Base-by-base conservation (phyloP, 2,797 vertebrate species). In the Sebastes taczanowskii region DNA sequence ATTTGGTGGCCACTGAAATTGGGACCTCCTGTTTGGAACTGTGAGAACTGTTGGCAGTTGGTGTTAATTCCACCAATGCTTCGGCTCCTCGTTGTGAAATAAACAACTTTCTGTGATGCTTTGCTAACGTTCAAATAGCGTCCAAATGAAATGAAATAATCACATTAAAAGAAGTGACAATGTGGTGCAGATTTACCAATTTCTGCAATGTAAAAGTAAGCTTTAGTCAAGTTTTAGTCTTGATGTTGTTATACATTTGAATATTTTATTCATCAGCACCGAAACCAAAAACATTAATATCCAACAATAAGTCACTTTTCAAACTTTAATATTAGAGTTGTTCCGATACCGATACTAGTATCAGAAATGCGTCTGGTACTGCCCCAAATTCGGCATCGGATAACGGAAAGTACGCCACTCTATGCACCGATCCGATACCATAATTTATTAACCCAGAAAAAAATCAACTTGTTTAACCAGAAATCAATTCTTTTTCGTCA, bases 11-110 rank as follows among this genome's bases (percentile, higher is more conserved):
- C 83, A 59, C 77, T 87, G 77, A 93, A 92, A 91, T 86, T 89
- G 79, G 80, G 87, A 90, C 88, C 66, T 89, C 84, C 81, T 92
- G 88, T 92, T 92, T 79, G 74, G 83, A 46, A 84, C 83, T 91
- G 86, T 91, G 92, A 83, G 89, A 94, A 91, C 87, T 72, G 79
- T 72, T 78, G 81, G 80, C 69, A 83, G 70, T 65, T 64, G 74
- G 52, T 75, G 32, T 69, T 67, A 78, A 83, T 87, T 85, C 58
- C 74, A 55, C 66, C 64, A 42, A 16, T 71, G 75, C 74, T 85
- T 84, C 35, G 70, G 52, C 56, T 83, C 25, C 53, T 69, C 52
- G 18, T 63, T 68, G 63, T 58, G 82, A 85, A 83, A 82, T 64
- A 88, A 84, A 90, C 80, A 73, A 83, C 66, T 34, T 49, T 87